These are phyloP conservation scores for Catharus ustulatus DNA, from an alignment of 2,797 vertebrate species.

Conservation along the genomic window DNA sequence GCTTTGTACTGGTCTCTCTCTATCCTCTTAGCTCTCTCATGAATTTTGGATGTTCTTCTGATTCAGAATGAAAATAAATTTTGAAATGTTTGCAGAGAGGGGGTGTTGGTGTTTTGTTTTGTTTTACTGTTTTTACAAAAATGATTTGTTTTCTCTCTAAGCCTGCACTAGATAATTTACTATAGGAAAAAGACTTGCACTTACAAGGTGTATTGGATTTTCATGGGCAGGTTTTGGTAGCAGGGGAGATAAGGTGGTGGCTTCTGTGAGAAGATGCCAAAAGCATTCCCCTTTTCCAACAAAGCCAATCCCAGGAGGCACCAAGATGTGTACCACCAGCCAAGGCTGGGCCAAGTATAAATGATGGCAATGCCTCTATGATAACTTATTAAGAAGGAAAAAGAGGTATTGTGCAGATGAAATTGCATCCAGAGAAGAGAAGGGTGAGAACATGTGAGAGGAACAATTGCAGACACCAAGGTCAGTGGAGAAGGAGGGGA, in stretches of 20 bases:
- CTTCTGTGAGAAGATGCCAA: not conserved
- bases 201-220: not conserved
- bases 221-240: not conserved
- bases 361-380: not conserved
- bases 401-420: not conserved
- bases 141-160: not conserved
- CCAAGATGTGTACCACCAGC: not conserved
- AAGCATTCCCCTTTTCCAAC: not conserved
- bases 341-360: not conserved
- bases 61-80: not conserved
- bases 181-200: not conserved
- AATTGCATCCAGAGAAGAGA: too few relatives aligned
- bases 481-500: not conserved
- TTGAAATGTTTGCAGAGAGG: not conserved
- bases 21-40: not conserved
- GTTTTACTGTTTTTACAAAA: not conserved
- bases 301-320: not conserved
- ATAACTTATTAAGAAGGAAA: not conserved
- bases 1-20: not conserved
- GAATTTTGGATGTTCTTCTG: not conserved
- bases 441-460: not conserved
- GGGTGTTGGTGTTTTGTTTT: not conserved
- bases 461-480: not conserved
- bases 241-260: rapidly evolving
- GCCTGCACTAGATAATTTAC: not conserved